Base-by-base conservation (phyloP, 2,797 vertebrate species). In the Chiroxiphia lanceolata region DNA sequence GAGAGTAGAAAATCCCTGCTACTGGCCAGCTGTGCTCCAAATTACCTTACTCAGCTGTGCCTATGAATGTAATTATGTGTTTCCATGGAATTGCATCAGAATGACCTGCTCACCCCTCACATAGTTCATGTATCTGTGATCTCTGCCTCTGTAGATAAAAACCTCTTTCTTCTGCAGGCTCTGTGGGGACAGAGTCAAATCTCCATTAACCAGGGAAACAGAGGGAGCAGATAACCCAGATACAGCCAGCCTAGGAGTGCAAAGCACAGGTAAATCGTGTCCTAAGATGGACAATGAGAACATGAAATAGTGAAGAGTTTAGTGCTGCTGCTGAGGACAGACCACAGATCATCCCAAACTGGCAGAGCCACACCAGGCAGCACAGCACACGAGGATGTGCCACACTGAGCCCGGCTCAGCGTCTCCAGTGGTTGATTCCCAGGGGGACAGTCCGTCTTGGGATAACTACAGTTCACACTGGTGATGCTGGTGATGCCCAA, bases 21-120 rank as follows among this genome's bases (percentile, higher is more conserved):
- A 93, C 96, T 94, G 94, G 93, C 87, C 71, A 86, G 90, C 85
- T 79, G 77, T 91, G 87, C 71, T 94, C 88, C 85, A 47, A 94
- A 89, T 92, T 88, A 96, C 94, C 95, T 94, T 80, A 77, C 70
- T 94, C 71, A 90, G 10, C 68, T 5, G 13, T 57, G 80, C 84
- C 71, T 89, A 89, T 50, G 95, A 96, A 91, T 65, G 78, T 77
- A 87, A 96, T 78, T 85, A 22, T 5, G 9, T 80, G 67, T 95
- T 95, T 95, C 93, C 81, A 75, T 64, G 50, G 68, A 89, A 91
- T n/a, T 95, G 57, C 92, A 85, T 85, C 92, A 91, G 86, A 79
- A 91, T 77, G 93, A 95, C 88, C 86, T 87, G 86, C 65, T 95
- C 90, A 93, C 68, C 81, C 34, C 68, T 77, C 22, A 1, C 64